phyloP scores from a whole-genome alignment of 2,797 vertebrate species.

The Pempheris klunzingeri region DNA sequence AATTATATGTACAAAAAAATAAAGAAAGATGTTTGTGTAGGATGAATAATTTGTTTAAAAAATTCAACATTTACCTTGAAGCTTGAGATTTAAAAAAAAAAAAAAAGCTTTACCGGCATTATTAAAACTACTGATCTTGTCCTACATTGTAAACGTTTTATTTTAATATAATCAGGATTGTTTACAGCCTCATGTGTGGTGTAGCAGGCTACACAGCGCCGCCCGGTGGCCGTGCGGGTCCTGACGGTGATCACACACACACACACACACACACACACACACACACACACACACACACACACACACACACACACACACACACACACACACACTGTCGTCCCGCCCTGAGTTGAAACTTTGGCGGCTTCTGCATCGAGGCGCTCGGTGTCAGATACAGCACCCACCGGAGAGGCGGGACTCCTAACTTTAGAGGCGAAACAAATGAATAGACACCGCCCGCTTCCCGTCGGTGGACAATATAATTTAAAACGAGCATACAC shows the following conservation, averaged over 20 bases:
- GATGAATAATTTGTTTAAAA: background rate
- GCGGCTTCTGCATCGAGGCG: conserved; percentile 49
- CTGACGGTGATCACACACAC: background rate
- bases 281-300: too few relatives aligned
- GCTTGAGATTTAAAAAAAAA: background rate
- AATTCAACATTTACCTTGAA: background rate
- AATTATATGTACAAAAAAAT: too few relatives aligned
- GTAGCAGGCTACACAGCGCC: conserved; percentile 28
- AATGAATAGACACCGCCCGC: background rate
- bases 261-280: too few relatives aligned
- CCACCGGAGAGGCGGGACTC: conserved; percentile 43
- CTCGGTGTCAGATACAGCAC: fast-evolving
- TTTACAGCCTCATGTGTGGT: background rate
- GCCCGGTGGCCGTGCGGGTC: background rate
- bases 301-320: too few relatives aligned
- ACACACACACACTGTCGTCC: conserved; percentile 65
- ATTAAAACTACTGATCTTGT: background rate
- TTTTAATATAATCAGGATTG: background rate
- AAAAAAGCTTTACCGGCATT: background rate
- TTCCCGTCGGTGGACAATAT: background rate
- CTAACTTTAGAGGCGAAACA: fast-evolving
- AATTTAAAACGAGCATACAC: background rate
- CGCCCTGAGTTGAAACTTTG: conserved; percentile 80
- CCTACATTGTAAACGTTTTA: background rate
- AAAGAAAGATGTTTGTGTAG: background rate